Evolutionary conservation across 2,797 vertebrate genomes (phyloP).

Genomic region (Bradypodion ventrale): DNA sequence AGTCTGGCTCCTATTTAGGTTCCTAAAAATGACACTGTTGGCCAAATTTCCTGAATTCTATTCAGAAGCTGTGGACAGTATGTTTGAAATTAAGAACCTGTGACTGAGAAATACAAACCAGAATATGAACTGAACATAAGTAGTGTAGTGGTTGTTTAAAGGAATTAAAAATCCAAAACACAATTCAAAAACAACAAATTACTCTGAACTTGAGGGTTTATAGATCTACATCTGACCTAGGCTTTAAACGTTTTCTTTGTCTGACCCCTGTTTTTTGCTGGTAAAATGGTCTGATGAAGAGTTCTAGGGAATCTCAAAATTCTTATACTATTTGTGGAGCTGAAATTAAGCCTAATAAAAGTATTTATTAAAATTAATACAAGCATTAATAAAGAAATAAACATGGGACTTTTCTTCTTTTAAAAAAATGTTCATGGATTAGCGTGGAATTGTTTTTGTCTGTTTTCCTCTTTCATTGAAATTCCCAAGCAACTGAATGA

Average conservation of each 20-base stretch:
- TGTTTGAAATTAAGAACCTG: constrained; percentile 1
- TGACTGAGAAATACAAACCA: not conserved
- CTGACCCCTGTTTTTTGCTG: not conserved
- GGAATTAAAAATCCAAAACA: too few species aligned
- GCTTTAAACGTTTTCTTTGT: not conserved
- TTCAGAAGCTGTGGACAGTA: not conserved
- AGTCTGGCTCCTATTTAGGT: constrained; percentile 49
- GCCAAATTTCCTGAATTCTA: constrained; percentile 51
- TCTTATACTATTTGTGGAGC: not conserved
- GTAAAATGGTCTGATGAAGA: not conserved
- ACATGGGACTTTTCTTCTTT: too few species aligned
- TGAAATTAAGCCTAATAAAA: too few species aligned
- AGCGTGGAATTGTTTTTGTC: too few species aligned
- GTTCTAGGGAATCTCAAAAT: not conserved
- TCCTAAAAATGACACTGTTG: constrained; percentile 37
- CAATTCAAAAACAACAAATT: too few species aligned
- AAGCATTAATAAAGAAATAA: too few species aligned
- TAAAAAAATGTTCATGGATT: too few species aligned
- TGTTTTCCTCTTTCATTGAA: not conserved
- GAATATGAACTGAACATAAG: not conserved
- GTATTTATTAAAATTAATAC: too few species aligned
- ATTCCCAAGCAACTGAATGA: not conserved
- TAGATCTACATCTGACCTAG: too few species aligned
- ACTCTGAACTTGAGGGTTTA: too few species aligned
- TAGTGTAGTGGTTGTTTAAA: not conserved